phyloP scores from a whole-genome alignment of 2,113 vertebrate species.

The Xyrauchen texanus region DNA sequence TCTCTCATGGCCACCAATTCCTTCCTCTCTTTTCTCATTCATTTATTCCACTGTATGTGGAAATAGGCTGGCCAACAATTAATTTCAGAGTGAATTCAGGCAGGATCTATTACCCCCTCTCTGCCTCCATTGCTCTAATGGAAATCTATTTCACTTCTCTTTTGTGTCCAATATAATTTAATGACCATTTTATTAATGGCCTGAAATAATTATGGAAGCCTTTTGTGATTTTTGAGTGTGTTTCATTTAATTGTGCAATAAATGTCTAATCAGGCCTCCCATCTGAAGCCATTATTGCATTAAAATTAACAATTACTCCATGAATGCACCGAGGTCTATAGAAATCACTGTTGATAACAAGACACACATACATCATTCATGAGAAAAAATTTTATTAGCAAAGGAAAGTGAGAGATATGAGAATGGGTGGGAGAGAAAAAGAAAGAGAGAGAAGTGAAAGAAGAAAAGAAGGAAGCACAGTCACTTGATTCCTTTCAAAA shows the following conservation, averaged over 20 bases:
- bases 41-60: constrained; percentile 97
- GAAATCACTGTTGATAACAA: constrained; percentile 99
- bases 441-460: constrained; percentile 69
- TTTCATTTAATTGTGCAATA: constrained; percentile 99
- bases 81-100: constrained; percentile 99
- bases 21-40: constrained; percentile 84
- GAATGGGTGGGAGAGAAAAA: constrained; percentile 69
- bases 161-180: constrained; percentile 99
- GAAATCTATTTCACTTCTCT: constrained; percentile 99
- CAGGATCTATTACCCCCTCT: constrained; percentile 99
- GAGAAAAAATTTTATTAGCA: constrained; percentile 82
- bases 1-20: constrained; percentile 80
- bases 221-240: constrained; percentile 99
- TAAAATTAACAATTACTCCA: constrained; percentile 99
- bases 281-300: constrained; percentile 99
- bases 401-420: constrained; percentile 82
- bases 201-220: constrained; percentile 99
- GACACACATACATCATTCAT: constrained; percentile 99
- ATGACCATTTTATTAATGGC: constrained; percentile 99
- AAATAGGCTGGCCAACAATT: constrained; percentile 99
- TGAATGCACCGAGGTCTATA: constrained; percentile 99
- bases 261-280: constrained; percentile 99
- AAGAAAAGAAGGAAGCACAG: constrained; percentile 73
- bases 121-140: constrained; percentile 99
- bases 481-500: constrained; percentile 78